Evolutionary conservation across 2,888 invertebrate species (phyloP).

Genomic region (Ametastegia equiseti): DNA sequence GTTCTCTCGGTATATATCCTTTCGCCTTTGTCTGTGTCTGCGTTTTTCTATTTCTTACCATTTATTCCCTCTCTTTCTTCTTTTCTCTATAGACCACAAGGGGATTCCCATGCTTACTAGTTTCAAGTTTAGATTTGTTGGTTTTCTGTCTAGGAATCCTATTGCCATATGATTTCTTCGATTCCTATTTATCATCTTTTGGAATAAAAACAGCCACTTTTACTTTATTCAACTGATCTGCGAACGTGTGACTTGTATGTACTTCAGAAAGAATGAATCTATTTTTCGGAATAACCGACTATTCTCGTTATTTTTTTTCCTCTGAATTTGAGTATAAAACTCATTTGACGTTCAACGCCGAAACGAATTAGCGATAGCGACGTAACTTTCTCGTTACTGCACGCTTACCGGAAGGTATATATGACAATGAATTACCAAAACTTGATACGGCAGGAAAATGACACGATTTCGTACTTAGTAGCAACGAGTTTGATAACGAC

Average conservation of each 20-base stretch:
- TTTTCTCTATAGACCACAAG: background rate
- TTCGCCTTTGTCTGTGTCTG: background rate
- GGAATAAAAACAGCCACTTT: background rate
- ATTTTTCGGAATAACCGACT: too few species aligned
- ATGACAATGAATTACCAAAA: conserved; percentile 43
- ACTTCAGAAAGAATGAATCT: too few species aligned
- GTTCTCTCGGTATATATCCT: background rate
- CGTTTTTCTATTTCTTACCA: background rate
- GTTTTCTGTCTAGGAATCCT: background rate
- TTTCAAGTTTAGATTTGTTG: background rate
- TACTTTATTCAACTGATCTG: background rate
- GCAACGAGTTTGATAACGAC: conserved; percentile 43
- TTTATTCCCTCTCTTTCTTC: background rate
- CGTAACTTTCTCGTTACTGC: conserved; percentile 55
- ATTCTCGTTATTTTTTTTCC: background rate
- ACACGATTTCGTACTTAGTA: conserved; percentile 45
- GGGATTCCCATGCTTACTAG: background rate
- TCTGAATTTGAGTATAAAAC: background rate
- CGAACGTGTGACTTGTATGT: background rate
- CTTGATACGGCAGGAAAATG: conserved; percentile 36
- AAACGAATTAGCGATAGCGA: conserved; percentile 50
- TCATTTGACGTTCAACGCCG: conserved; percentile 12
- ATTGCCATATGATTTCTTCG: background rate
- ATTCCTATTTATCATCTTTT: background rate
- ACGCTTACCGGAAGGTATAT: conserved; percentile 55